Conservation (phyloP, 2,113 vertebrate genomes). For the Zosterops pallidus region DNA sequence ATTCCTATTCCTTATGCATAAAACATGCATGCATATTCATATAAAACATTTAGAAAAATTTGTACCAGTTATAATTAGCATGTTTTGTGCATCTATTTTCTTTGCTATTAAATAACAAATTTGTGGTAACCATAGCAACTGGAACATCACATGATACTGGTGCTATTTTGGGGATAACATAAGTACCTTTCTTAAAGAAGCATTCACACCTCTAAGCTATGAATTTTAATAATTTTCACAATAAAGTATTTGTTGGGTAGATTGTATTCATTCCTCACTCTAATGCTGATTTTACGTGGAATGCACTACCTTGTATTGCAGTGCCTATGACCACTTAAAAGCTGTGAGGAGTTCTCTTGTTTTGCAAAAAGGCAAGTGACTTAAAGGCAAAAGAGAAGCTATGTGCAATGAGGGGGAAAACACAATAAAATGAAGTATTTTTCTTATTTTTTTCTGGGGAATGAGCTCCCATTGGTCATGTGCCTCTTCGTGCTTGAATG, state of each 20-base stretch:
- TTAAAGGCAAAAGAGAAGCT: neutral
- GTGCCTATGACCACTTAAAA: neutral
- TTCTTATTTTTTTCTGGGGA: neutral
- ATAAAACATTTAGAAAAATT: slow-evolving; percentile 78
- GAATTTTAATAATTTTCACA: slow-evolving; percentile 68
- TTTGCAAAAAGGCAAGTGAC: neutral
- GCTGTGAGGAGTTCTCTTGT: neutral
- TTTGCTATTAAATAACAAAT: slow-evolving; percentile 87
- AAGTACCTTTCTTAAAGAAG: slow-evolving; percentile 84
- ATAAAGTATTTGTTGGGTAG: slow-evolving; percentile 44
- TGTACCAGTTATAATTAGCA: slow-evolving; percentile 85
- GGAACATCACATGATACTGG: slow-evolving; percentile 77
- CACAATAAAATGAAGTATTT: neutral
- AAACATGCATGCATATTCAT: slow-evolving; percentile 80
- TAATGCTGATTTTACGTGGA: neutral
- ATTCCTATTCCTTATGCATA: slow-evolving; percentile 77
- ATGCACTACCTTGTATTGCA: neutral
- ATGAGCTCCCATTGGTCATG: neutral
- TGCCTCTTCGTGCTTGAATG: neutral
- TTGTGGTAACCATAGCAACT: slow-evolving; percentile 85
- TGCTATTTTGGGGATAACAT: slow-evolving; percentile 81
- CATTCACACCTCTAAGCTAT: slow-evolving; percentile 69
- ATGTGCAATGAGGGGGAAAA: neutral
- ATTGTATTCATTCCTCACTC: slow-evolving; percentile 17
- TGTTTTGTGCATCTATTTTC: slow-evolving; percentile 85